Evolutionary conservation across 1,140 invertebrate species (phyloP).

Genomic region (Papilio helenus): DNA sequence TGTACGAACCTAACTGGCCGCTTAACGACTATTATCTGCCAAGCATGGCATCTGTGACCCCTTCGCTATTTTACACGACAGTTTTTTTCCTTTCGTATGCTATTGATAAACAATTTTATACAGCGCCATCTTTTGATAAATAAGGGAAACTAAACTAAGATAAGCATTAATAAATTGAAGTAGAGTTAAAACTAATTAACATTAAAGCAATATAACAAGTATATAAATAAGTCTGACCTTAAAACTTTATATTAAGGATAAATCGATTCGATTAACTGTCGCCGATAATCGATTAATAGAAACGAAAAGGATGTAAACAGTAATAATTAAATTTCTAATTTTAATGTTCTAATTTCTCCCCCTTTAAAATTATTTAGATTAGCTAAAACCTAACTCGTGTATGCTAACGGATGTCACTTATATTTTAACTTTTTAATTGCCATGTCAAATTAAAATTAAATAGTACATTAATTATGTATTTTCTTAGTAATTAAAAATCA

Average conservation of each 20-base stretch:
- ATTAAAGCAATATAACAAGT: no score
- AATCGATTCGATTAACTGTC: not conserved
- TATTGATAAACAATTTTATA: not conserved
- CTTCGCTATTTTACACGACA: constrained; percentile 5
- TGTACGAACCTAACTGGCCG: constrained; percentile 32
- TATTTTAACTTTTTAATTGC: not conserved
- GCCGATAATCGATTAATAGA: not conserved
- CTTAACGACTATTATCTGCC: constrained; percentile 29
- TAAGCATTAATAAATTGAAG: no score
- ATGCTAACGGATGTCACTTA: not conserved
- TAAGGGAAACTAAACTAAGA: no score
- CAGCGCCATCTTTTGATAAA: no score
- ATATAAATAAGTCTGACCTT: no score
- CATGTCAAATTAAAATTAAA: not conserved
- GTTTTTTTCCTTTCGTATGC: not conserved
- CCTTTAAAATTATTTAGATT: not conserved
- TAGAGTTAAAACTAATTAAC: no score
- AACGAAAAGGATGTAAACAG: not conserved
- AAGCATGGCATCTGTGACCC: constrained; percentile 28
- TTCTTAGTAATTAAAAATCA: constrained; percentile 8
- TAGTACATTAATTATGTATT: not conserved
- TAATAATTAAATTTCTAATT: not conserved
- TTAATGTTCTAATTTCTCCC: not conserved
- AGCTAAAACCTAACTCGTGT: not conserved
- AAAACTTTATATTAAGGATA: not conserved